Evolutionary conservation across 2,888 invertebrate genomes (phyloP).

Genomic region (Chesias legatella): DNA sequence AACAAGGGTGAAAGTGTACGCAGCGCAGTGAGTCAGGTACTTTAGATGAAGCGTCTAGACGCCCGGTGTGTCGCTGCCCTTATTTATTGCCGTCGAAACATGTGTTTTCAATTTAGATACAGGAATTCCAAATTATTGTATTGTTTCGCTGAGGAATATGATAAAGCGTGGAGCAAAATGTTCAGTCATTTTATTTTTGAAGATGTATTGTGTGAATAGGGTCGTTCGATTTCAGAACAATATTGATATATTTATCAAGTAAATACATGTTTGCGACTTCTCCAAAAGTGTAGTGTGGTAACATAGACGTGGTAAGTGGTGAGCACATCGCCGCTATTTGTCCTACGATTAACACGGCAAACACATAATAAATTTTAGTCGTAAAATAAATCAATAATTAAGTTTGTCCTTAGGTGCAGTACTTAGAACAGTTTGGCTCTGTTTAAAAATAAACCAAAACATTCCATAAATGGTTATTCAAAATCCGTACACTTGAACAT

Average conservation of each 20-base stretch:
- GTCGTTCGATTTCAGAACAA: neutral
- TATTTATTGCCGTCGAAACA: conserved; percentile 32
- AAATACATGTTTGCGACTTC: no score
- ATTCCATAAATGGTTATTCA: no score
- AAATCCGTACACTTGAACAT: conserved; percentile 1
- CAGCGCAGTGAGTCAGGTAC: conserved; percentile 30
- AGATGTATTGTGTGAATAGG: conserved; percentile 4
- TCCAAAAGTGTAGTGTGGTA: no score
- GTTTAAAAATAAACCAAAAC: no score
- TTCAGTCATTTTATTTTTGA: conserved; percentile 12
- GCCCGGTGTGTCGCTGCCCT: conserved; percentile 26
- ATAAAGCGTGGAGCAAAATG: conserved; percentile 5
- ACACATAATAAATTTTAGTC: no score
- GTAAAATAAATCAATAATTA: no score
- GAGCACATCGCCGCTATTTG: no score
- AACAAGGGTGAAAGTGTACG: conserved; percentile 22
- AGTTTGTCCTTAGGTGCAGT: no score
- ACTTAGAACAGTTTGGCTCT: no score
- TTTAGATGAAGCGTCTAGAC: conserved; percentile 35
- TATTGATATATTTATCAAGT: no score
- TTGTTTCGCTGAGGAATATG: conserved; percentile 12
- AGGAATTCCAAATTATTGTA: conserved; percentile 17
- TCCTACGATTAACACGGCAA: no score
- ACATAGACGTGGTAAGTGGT: no score
- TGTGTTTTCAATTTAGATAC: conserved; percentile 32